These are phyloP conservation scores for Apotomis turbidana DNA, from an alignment of 2,888 invertebrate species.

Conservation along the genomic window DNA sequence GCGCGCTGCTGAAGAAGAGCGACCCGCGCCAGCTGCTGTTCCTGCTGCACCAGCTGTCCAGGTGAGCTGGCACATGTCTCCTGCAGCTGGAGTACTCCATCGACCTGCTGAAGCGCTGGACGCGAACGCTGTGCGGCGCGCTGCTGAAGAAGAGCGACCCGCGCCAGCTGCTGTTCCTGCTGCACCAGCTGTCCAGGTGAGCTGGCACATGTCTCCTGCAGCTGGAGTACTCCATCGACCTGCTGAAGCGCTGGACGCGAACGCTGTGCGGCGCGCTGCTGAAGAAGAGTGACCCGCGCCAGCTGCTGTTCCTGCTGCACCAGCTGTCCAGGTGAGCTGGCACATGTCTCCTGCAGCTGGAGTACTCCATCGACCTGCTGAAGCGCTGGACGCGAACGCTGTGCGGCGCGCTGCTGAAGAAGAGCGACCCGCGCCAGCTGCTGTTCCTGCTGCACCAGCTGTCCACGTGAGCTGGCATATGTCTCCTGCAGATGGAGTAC, in stretches of 20 bases:
- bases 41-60: slow-evolving; percentile 69
- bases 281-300: slow-evolving; percentile 60
- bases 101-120: slow-evolving; percentile 73
- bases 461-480: slow-evolving; percentile 56
- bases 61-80: slow-evolving; percentile 60
- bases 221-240: too few species aligned
- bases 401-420: slow-evolving; percentile 55
- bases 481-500: slow-evolving; percentile 47
- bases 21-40: slow-evolving; percentile 67
- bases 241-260: too few species aligned
- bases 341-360: not conserved
- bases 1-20: slow-evolving; percentile 58
- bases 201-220: not conserved
- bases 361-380: too few species aligned
- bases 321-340: slow-evolving; percentile 65
- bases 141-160: slow-evolving; percentile 62
- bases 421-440: slow-evolving; percentile 62
- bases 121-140: slow-evolving; percentile 58
- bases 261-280: slow-evolving; percentile 58
- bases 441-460: slow-evolving; percentile 70
- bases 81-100: slow-evolving; percentile 42
- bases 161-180: slow-evolving; percentile 64
- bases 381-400: too few species aligned
- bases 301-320: slow-evolving; percentile 69
- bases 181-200: slow-evolving; percentile 72